Evolutionary conservation across 2,797 vertebrate genomes (phyloP).

Genomic region (Tangara arthus): DNA sequence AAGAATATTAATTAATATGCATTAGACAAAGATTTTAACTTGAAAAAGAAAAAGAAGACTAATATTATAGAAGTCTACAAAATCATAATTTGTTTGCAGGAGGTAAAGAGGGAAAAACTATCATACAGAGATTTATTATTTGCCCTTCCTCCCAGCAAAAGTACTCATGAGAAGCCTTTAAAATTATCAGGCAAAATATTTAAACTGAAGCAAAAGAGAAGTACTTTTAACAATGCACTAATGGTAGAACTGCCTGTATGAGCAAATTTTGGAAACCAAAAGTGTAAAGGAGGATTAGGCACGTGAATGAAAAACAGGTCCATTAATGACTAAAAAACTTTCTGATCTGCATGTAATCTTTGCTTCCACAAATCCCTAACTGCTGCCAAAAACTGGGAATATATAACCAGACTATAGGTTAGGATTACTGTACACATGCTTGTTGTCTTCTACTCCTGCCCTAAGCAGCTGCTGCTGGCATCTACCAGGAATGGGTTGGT

Average conservation of each 20-base stretch:
- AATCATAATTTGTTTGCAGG: background rate
- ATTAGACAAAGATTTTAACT: background rate
- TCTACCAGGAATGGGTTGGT: background rate
- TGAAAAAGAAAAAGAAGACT: background rate
- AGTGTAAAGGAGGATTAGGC: background rate
- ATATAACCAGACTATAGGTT: background rate
- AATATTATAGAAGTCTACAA: background rate
- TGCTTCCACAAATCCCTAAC: background rate
- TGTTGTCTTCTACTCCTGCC: background rate
- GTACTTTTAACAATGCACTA: background rate
- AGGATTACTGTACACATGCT: background rate
- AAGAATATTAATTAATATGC: background rate
- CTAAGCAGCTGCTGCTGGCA: background rate
- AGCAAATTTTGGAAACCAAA: background rate
- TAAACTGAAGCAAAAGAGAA: background rate
- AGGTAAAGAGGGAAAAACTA: background rate
- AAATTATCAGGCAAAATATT: background rate
- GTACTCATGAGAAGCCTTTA: background rate
- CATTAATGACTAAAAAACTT: background rate
- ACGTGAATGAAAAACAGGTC: background rate
- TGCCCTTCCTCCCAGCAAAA: background rate
- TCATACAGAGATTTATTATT: background rate
- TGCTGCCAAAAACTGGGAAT: background rate
- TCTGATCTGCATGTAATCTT: background rate
- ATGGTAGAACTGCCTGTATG: background rate